A percentile compares a stretch with the other conserved stretches of the same genome.
Conservation (phyloP, 2,797 vertebrate species). For the Mus spretus region DNA sequence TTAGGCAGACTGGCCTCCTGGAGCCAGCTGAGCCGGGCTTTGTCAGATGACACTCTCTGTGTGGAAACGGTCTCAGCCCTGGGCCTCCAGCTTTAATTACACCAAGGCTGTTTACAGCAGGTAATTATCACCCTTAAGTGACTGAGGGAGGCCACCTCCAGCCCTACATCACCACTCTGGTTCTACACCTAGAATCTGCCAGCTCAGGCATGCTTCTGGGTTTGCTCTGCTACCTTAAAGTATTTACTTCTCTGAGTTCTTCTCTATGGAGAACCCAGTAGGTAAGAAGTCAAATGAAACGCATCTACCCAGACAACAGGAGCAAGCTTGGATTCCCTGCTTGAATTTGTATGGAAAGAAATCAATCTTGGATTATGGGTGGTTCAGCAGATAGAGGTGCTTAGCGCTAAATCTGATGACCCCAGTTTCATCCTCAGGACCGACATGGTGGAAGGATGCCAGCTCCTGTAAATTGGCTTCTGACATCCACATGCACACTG, state of each 20-base stretch:
- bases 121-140: constrained; percentile 88
- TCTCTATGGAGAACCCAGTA: neutral
- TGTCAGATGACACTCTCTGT: constrained; percentile 76
- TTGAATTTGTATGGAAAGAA: neutral
- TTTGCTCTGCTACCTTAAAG: constrained; percentile 66
- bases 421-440: neutral
- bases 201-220: constrained; percentile 22
- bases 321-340: neutral
- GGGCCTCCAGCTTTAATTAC: constrained; percentile 86
- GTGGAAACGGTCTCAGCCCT: constrained; percentile 76
- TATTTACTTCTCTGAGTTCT: constrained; percentile 51
- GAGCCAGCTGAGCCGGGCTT: constrained; percentile 75
- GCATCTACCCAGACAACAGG: neutral
- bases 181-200: constrained; percentile 72
- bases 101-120: constrained; percentile 86
- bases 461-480: neutral
- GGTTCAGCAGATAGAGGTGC: neutral
- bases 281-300: neutral
- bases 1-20: neutral
- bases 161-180: constrained; percentile 81
- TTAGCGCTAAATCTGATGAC: neutral
- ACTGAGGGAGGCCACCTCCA: constrained; percentile 84
- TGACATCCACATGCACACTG: neutral
- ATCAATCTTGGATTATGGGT: neutral
- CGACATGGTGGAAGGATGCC: neutral